Percentiles rank a stretch among this genome's conserved stretches.
These are phyloP conservation scores for Copsychus sechellarum DNA, from an alignment of 2,113 vertebrate genomes.

Conservation along the genomic window DNA sequence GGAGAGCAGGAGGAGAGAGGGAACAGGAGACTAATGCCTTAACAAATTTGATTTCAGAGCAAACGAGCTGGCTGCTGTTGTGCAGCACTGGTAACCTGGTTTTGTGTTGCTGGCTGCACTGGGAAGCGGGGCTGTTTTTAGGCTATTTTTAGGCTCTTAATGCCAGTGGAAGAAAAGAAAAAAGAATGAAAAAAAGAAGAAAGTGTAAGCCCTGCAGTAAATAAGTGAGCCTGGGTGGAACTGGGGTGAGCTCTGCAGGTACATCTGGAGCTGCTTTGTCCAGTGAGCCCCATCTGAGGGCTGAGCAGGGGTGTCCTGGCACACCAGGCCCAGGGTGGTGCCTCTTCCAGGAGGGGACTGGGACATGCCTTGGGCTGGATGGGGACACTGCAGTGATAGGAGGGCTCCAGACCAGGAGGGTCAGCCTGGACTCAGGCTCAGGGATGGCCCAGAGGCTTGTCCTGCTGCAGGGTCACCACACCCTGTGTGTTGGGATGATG, in stretches of 20 bases:
- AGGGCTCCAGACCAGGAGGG: not conserved
- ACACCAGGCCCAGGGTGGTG: not conserved
- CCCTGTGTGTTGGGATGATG: not conserved
- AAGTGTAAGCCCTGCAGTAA: not conserved
- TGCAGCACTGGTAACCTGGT: not conserved
- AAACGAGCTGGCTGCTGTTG: not conserved
- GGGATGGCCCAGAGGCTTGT: not conserved
- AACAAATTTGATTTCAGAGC: conserved; percentile 37
- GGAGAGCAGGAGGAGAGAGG: not conserved
- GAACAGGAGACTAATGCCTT: not conserved
- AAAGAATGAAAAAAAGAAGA: not conserved
- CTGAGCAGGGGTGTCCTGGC: not conserved
- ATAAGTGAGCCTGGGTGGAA: not conserved
- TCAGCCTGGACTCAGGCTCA: not conserved
- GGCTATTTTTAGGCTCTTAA: conserved; percentile 7
- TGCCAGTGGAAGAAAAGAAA: not conserved
- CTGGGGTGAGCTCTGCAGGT: not conserved
- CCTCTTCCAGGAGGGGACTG: rapidly evolving
- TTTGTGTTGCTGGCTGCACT: not conserved
- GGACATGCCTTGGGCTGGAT: rapidly evolving
- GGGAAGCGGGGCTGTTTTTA: not conserved
- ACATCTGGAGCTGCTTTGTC: not conserved
- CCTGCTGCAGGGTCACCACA: not conserved
- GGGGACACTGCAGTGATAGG: not conserved
- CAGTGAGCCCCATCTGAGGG: not conserved